Evolutionary conservation across 1,140 invertebrate species (phyloP).

Genomic region (Ceratitis capitata): DNA sequence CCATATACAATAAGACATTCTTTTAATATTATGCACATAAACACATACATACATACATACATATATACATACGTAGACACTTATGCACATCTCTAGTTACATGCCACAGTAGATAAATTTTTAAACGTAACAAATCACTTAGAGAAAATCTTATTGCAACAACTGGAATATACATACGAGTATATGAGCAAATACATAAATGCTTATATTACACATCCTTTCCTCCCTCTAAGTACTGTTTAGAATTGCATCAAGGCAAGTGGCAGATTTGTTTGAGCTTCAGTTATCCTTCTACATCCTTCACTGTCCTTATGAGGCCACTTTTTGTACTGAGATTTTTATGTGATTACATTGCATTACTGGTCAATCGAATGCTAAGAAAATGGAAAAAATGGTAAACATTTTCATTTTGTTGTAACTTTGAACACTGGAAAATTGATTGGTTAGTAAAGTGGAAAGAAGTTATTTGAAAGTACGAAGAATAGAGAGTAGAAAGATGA

Average conservation of each 20-base stretch:
- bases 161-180: background rate
- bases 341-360: background rate
- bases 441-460: background rate
- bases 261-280: background rate
- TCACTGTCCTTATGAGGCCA: background rate
- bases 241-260: background rate
- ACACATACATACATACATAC: background rate
- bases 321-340: background rate
- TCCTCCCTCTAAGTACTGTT: background rate
- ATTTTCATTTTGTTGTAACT: background rate
- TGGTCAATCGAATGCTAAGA: background rate
- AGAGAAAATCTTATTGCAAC: background rate
- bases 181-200: background rate
- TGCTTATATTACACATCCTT: too few species aligned
- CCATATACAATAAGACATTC: background rate
- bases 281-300: background rate
- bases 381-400: background rate
- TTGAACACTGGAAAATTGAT: background rate
- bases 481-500: too few species aligned
- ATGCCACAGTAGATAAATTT: background rate
- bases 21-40: too few species aligned
- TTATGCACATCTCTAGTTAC: background rate
- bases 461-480: background rate
- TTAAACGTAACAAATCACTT: constrained; percentile 18
- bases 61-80: background rate